Evolutionary conservation across 2,888 invertebrate species (phyloP).

Genomic region (Halocaridina rubra): DNA sequence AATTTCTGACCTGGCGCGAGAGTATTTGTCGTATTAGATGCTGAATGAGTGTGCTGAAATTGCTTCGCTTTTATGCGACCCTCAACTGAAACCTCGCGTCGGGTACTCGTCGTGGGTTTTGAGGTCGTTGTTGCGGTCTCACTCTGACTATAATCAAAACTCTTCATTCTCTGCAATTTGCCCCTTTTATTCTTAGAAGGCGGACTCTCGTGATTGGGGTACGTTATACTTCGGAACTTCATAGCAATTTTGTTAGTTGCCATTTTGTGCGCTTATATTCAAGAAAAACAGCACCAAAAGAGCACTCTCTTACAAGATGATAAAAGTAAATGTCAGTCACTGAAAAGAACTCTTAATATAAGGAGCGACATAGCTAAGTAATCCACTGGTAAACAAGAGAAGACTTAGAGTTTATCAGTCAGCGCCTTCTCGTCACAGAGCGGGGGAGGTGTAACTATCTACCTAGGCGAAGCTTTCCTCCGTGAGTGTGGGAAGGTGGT

Average conservation of each 20-base stretch:
- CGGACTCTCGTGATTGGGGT: constrained; percentile 32
- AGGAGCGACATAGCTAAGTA: neutral
- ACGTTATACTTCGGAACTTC: constrained; percentile 48
- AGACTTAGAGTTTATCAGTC: no score
- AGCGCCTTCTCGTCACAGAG: no score
- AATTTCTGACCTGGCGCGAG: constrained; percentile 48
- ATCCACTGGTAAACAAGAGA: neutral
- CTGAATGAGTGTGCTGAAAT: constrained; percentile 56
- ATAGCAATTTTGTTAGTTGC: constrained; percentile 44
- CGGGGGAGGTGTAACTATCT: no score
- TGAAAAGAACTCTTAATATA: no score
- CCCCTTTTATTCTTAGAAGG: constrained; percentile 41
- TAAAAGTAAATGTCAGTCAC: no score
- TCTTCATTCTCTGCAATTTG: constrained; percentile 51
- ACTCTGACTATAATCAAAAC: constrained; percentile 42
- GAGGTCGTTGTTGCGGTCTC: neutral
- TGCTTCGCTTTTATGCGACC: constrained; percentile 43
- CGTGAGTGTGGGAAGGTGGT: neutral
- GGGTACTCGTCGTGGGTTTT: neutral
- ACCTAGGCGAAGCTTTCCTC: neutral
- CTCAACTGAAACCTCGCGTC: constrained; percentile 58
- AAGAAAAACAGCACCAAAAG: no score
- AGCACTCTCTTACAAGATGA: neutral
- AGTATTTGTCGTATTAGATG: constrained; percentile 40
- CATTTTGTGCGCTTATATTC: neutral